phyloP scores from a whole-genome alignment of 2,113 vertebrate species.

The Poicephalus meyeri region DNA sequence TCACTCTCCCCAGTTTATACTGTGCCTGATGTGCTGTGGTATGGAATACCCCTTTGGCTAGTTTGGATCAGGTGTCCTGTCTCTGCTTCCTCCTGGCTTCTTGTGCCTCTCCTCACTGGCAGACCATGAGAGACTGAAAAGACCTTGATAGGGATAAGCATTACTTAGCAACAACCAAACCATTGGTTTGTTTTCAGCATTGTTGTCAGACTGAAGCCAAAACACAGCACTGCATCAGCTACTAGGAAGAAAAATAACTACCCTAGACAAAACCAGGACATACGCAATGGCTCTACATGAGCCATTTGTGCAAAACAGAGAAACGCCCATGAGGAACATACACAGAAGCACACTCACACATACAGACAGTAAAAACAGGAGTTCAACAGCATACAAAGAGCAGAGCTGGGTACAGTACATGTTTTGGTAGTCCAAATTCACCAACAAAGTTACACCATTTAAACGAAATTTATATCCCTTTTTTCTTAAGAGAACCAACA shows the following conservation, averaged over 20 bases:
- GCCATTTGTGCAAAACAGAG: background rate
- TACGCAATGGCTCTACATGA: accelerated
- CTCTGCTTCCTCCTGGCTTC: background rate
- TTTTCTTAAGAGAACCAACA: background rate
- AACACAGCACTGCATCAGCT: background rate
- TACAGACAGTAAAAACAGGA: background rate
- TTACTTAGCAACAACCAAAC: background rate
- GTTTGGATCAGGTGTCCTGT: background rate
- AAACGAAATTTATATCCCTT: background rate
- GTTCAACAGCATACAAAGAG: background rate
- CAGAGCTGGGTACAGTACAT: background rate
- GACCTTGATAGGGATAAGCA: background rate
- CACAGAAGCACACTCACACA: accelerated
- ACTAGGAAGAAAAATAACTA: background rate
- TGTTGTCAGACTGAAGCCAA: background rate
- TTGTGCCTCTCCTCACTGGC: background rate
- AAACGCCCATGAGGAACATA: background rate
- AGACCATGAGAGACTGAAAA: background rate
- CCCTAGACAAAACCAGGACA: background rate
- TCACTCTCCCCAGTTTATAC: background rate
- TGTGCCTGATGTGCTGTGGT: background rate
- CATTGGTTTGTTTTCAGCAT: background rate
- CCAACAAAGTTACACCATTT: background rate
- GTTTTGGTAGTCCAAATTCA: background rate
- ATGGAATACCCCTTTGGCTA: background rate